Evolutionary conservation across 2,797 vertebrate species (phyloP).

Genomic region (Heliangelus exortis): DNA sequence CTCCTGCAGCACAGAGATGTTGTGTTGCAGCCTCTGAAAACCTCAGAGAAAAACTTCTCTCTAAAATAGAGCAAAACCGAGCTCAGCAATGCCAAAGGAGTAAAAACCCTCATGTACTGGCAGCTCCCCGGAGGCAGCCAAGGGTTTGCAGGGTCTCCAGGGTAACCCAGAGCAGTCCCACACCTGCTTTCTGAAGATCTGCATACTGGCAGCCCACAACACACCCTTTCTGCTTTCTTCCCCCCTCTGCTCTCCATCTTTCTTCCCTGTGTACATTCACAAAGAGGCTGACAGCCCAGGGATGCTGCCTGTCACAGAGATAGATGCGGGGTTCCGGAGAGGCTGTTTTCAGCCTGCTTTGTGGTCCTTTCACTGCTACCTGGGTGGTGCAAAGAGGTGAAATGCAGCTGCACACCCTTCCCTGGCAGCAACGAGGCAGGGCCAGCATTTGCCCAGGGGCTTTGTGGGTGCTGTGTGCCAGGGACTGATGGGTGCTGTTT

Average conservation of each 20-base stretch:
- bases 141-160: background rate
- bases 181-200: background rate
- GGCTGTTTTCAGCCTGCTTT: background rate
- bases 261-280: rapidly evolving
- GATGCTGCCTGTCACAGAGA: rapidly evolving
- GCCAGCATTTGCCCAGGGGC: background rate
- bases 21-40: background rate
- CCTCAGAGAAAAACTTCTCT: background rate
- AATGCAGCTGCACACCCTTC: background rate
- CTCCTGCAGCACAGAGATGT: background rate
- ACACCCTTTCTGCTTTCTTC: background rate
- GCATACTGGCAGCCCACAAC: background rate
- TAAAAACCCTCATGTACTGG: background rate
- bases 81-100: background rate
- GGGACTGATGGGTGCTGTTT: background rate
- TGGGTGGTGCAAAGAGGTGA: background rate
- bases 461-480: background rate
- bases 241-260: background rate
- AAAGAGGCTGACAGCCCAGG: background rate
- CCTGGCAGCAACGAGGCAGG: background rate
- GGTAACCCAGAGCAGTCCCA: background rate
- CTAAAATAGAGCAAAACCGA: background rate
- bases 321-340: background rate
- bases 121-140: background rate
- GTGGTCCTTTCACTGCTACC: background rate